Evolutionary conservation across 2,888 invertebrate species (phyloP).

Genomic region (Timema cristinae): DNA sequence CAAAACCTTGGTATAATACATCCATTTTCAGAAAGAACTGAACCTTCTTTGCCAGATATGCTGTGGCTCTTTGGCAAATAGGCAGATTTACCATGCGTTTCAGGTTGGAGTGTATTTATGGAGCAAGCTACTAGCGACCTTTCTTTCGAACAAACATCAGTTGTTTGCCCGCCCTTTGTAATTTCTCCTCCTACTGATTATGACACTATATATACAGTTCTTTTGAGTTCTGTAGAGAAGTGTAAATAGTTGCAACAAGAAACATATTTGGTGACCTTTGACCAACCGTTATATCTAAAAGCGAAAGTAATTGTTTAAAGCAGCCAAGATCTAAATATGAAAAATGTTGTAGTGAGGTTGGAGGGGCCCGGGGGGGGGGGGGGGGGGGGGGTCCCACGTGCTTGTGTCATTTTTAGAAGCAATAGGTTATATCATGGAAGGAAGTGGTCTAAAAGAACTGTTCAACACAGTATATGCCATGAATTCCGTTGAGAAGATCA

Average conservation of each 20-base stretch:
- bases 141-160: constrained; percentile 19
- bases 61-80: constrained; percentile 31
- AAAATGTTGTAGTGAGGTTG: constrained; percentile 30
- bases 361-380: constrained; percentile 30
- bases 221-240: constrained; percentile 31
- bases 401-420: constrained; percentile 27
- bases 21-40: constrained; percentile 18
- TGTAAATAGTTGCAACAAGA: constrained; percentile 31
- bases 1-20: constrained; percentile 19
- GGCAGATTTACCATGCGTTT: constrained; percentile 17
- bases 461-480: neutral
- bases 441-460: constrained; percentile 17
- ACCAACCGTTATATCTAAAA: constrained; percentile 39
- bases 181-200: constrained; percentile 31
- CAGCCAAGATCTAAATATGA: constrained; percentile 25
- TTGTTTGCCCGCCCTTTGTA: constrained; percentile 24
- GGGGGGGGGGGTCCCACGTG: constrained; percentile 29
- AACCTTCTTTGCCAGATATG: constrained; percentile 17
- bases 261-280: constrained; percentile 38
- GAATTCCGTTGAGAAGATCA: neutral
- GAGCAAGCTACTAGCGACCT: constrained; percentile 27
- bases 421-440: constrained; percentile 26
- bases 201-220: constrained; percentile 32
- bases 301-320: constrained; percentile 38
- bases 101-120: constrained; percentile 35